Conservation (phyloP, 2,113 vertebrate genomes). For the Crypturellus undulatus region DNA sequence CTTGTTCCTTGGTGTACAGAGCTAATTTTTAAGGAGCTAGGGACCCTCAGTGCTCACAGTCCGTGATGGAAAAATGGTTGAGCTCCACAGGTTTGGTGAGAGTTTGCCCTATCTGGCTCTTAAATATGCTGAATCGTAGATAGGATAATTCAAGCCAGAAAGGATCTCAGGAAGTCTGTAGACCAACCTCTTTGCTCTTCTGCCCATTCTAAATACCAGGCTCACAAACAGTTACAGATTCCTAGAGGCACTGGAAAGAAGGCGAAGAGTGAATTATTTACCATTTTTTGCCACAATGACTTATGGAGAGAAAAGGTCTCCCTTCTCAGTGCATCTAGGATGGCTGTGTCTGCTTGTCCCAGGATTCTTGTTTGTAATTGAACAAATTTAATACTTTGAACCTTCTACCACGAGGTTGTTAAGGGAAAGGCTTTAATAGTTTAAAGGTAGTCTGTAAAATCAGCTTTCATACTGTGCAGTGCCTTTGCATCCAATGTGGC, state of each 20-base stretch:
- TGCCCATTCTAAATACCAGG: background rate
- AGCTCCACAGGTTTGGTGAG: background rate
- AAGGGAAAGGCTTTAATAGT: background rate
- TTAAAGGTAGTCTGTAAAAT: background rate
- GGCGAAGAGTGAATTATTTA: background rate
- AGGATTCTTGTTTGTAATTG: background rate
- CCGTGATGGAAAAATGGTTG: background rate
- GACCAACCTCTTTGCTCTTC: background rate
- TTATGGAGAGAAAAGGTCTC: background rate
- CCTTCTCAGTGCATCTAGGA: background rate
- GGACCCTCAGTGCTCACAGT: background rate
- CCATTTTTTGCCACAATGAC: background rate
- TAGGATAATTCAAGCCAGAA: background rate
- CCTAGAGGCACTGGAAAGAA: background rate
- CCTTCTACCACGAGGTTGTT: background rate
- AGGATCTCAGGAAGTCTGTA: background rate
- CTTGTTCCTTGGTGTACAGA: background rate
- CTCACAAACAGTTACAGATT: background rate
- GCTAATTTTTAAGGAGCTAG: background rate
- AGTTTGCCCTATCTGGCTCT: background rate
- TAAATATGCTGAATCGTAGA: background rate
- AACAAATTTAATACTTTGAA: background rate
- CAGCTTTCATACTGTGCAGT: background rate
- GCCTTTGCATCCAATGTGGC: background rate
- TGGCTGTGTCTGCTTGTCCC: background rate